Evolutionary conservation across 2,113 vertebrate genomes (phyloP), one percentile per base, ranked within the genome.

Genomic region (Galeopterus variegatus): DNA sequence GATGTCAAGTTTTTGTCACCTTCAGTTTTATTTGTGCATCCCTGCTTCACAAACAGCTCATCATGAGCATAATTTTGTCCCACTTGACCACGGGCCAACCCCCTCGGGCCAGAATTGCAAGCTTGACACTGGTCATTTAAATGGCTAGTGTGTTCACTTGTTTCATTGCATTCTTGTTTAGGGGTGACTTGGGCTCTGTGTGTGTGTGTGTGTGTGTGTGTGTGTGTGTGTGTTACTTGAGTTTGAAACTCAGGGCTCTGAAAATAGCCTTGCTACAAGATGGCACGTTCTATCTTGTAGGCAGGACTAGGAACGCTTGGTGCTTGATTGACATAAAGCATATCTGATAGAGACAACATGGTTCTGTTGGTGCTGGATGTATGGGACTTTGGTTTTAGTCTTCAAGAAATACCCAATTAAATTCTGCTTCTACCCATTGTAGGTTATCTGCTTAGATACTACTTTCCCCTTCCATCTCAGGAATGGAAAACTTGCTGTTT

Each of bases 1-100:
- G 73, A 86, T 82, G 56, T 26, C 81, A 88, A 88, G 60, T 75
- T 93, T 95, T 91, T 72, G 92, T 83, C 94, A 91, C 91, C 93
- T 94, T 91, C 26, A 82, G 90, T 85, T 96, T 86, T 67, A 90
- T 90, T 48, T 93, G 79, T 84, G 88, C 54, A 36, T 26, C 45
- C 36, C 2, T 84, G 58, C 48, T 96, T 90, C 54, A 75, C 90
- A 92, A 97, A 96, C 58, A 24, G 58, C 54, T 90, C 81, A 45
- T 56, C 21, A 50, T 24, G 3, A 52, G 45, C 18, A 72, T n/a
- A 48, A 62, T 82, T 95, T 89, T 91, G 87, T 77, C 72, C 73
- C 54, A 92, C 54, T 54, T 88, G 65, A 93, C 80, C 76, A 79
- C 58, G 75, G 81, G 88, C 41, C 28, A 91, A 41, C 7, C 23